phyloP scores from a whole-genome alignment of 2,888 invertebrate species.

The Synergus japonicus region DNA sequence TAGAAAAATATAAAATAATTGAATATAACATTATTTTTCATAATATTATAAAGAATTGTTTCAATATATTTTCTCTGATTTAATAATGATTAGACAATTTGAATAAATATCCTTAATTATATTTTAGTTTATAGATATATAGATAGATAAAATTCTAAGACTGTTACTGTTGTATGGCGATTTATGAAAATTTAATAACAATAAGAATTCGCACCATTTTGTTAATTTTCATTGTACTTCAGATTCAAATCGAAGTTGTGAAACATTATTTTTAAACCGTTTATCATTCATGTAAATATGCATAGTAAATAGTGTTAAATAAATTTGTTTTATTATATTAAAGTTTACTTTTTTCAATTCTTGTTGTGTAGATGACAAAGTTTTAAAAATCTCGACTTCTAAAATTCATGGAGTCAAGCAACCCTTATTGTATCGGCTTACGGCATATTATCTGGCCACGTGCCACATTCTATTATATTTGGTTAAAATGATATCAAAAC shows the following conservation, averaged over 20 bases:
- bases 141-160: neutral
- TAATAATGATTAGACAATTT: neutral
- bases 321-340: neutral
- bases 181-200: neutral
- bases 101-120: neutral
- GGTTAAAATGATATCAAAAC: constrained; percentile 1
- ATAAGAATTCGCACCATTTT: neutral
- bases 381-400: neutral
- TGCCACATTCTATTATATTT: constrained; percentile 4
- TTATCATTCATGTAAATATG: neutral
- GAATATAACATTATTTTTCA: neutral
- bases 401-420: neutral
- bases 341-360: neutral
- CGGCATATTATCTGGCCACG: constrained; percentile 22
- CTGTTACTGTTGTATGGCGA: constrained; percentile 6
- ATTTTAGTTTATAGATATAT: neutral
- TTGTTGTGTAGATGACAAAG: neutral
- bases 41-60: neutral
- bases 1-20: neutral
- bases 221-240: neutral
- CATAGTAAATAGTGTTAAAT: neutral
- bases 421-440: constrained; percentile 33
- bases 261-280: neutral
- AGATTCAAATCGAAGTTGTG: neutral
- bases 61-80: neutral